Evolutionary conservation across 2,113 vertebrate species (phyloP), one percentile per base, ranked within the genome.

Genomic region (Kryptolebias marmoratus): DNA sequence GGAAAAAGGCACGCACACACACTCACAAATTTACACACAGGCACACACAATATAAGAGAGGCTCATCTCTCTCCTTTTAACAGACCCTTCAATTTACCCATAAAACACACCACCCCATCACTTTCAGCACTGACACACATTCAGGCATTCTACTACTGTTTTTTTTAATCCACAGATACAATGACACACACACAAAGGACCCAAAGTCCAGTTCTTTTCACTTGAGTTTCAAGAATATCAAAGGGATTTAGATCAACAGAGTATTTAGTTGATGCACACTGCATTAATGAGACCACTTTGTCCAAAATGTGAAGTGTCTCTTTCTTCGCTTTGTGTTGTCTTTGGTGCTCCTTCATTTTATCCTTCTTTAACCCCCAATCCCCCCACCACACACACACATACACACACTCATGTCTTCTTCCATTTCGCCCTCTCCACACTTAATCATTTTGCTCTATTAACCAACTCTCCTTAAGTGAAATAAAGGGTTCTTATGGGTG

Each of bases 21-120:
- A 77, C 65, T 72, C 60, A 73, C 60, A 73, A 39, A 44, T 4
- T 44, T 5, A 60, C 55, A 63, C 18, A 73, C 39, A 45, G 11
- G 1, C 47, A 45, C 61, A 50, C 73, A 65, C 62, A 77, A 48
- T 57, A 45, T 45, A 67, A 75, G 73, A 79, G 73, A 28, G 54
- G 45, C 61, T 89, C 80, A 87, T 89, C 81, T 71, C 67, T 77
- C 86, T 82, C 64, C 48, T 84, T 85, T 83, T 83, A 84, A 73
- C 80, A 82, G 78, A 85, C 74, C 81, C 88, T 87, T 79, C 80
- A 88, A 89, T 88, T 82, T 87, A 82, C 64, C 73, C 87, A 89
- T 87, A 83, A 89, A 88, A 86, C 72, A 79, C 72, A 81, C 56
- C 73, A 77, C 14, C 62, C 76, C 77, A 67, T 74, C 80, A 79